phyloP scores from a whole-genome alignment of 2,113 vertebrate genomes.

The Microtus ochrogaster region DNA sequence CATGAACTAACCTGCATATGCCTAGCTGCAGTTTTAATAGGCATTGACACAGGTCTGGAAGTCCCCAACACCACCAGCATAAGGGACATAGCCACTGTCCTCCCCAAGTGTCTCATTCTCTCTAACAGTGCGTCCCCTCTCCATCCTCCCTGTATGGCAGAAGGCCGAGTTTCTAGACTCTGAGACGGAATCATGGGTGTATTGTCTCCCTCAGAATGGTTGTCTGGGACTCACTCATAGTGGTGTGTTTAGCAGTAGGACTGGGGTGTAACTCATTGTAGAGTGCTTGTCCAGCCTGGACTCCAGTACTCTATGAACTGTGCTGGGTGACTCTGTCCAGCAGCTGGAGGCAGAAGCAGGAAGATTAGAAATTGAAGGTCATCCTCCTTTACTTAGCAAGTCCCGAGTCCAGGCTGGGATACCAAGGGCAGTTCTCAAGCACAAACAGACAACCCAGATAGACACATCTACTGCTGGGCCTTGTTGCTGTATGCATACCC shows the following conservation, averaged over 20 bases:
- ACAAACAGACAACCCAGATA: neutral
- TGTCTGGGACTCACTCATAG: neutral
- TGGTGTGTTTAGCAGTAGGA: neutral
- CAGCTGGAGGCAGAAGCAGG: neutral
- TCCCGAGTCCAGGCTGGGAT: too few relatives aligned
- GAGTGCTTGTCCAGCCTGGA: neutral
- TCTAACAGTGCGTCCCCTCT: neutral
- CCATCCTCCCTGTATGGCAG: neutral
- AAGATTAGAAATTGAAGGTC: too few relatives aligned
- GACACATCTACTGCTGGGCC: too few relatives aligned
- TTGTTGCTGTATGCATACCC: too few relatives aligned
- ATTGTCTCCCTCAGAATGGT: neutral
- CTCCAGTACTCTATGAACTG: neutral
- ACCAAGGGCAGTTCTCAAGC: neutral
- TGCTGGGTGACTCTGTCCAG: neutral
- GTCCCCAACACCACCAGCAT: neutral
- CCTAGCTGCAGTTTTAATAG: neutral
- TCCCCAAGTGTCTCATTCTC: neutral
- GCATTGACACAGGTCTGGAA: neutral
- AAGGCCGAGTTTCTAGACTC: neutral
- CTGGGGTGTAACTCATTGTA: neutral
- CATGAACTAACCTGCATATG: neutral
- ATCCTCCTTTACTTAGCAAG: neutral
- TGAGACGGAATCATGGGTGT: neutral
- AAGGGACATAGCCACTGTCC: too few relatives aligned